These are phyloP conservation scores for Origma solitaria DNA, from an alignment of 2,113 vertebrate species.

Conservation along the genomic window DNA sequence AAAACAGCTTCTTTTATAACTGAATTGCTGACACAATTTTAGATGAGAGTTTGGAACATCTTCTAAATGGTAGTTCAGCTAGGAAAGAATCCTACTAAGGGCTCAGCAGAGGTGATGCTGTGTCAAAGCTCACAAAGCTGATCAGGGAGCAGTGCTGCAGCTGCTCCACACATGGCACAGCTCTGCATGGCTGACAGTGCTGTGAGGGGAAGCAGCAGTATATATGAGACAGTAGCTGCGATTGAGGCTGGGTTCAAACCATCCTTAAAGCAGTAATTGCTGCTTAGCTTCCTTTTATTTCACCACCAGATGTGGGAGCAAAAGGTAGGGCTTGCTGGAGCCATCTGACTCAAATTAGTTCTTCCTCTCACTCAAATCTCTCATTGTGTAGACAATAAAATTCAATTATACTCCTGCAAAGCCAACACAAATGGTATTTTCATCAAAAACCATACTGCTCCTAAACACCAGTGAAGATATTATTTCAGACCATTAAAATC, in stretches of 20 bases:
- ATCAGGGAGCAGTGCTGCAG: neutral
- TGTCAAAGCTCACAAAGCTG: neutral
- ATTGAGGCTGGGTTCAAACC: neutral
- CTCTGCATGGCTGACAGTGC: neutral
- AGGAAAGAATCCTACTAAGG: neutral
- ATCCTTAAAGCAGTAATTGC: neutral
- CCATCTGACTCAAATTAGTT: neutral
- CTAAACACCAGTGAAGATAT: neutral
- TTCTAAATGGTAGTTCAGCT: neutral
- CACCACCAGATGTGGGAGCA: neutral
- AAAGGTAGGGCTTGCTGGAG: neutral
- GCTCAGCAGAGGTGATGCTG: neutral
- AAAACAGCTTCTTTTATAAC: neutral
- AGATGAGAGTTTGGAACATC: neutral
- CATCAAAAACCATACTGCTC: neutral
- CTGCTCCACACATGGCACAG: fast-evolving
- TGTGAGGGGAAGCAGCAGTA: neutral
- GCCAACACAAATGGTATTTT: neutral
- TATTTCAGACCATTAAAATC: neutral
- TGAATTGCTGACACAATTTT: neutral
- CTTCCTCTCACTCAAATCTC: neutral
- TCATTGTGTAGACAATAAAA: neutral
- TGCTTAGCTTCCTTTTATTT: neutral
- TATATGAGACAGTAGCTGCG: neutral
- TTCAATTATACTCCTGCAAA: neutral